Evolutionary conservation across 2,797 vertebrate species (phyloP), one percentile per base, ranked within the genome.

Genomic region (Cottoperca gobio): DNA sequence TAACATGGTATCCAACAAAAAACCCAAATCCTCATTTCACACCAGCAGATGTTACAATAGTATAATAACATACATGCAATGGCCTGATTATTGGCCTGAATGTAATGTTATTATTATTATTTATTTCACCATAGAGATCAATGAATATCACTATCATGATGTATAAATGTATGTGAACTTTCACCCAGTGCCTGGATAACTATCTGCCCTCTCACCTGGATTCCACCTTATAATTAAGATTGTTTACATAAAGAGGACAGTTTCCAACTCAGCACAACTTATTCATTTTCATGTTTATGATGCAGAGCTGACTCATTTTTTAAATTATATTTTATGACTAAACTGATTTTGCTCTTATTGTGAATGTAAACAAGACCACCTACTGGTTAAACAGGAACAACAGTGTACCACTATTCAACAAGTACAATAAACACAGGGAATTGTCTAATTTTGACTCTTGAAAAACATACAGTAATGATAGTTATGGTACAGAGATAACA

Each of bases 171-270:
- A n/a, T n/a, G 40, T 66, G 40, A 80, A 78, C 84, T 59, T 40
- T 85, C 70, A 84, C 73, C 76, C 78, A 83, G 48, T 76, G 52
- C 2, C 60, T 68, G 39, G 40, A 49, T 80, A 73, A 62, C 24
- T 19, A 14, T 58, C 13, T 87, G 62, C 72, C 60, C 84, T 40
- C 55, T 83, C 69, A 77, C 78, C 82, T 83, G 79, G 40, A 74
- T 79, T 72, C 59, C 24, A 39, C 35, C 12, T 8, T 11, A 2
- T 45, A 31, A 43, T 40, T 53, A 17, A 64, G 26, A 4, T n/a
- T 55, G 13, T 50, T 62, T 16, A 31, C 26, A 45, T 17, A 3
- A 7, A 37, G 9, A 63, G 5, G 35, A 59, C 46, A 39, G 46
- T 12, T 62, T 28, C 13, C 17, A 31, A 55, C 45, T 52, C 43